These are phyloP conservation scores for Neoaliturus tenellus DNA, from an alignment of 2,888 invertebrate species.

Conservation along the genomic window DNA sequence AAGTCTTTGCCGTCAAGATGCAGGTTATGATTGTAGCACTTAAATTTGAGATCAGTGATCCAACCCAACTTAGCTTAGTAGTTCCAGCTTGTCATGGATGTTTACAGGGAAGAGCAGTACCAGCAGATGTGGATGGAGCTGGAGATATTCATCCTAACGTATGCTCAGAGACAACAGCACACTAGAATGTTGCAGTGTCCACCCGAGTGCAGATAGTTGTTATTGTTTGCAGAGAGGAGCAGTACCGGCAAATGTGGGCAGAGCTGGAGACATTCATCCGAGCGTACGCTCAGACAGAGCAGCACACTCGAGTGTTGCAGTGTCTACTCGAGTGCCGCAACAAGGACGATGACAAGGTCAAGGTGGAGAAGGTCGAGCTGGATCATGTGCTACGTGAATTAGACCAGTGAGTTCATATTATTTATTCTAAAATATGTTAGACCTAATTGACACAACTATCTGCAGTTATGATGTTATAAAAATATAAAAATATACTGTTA, in stretches of 20 bases:
- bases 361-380: conserved; percentile 76
- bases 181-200: conserved; percentile 86
- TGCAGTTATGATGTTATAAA: no score
- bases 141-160: conserved; percentile 87
- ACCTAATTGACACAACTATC: no score
- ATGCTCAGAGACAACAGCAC: conserved; percentile 87
- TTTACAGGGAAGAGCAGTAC: conserved; percentile 88
- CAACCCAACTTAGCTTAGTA: no score
- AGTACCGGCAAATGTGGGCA: conserved; percentile 92
- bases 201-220: conserved; percentile 79
- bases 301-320: conserved; percentile 86
- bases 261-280: conserved; percentile 91
- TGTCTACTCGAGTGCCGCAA: conserved; percentile 87
- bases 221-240: conserved; percentile 80
- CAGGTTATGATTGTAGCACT: no score
- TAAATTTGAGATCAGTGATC: no score
- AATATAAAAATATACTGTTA: no score
- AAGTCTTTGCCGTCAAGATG: no score
- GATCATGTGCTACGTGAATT: conserved; percentile 78
- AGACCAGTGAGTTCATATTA: conserved; percentile 76
- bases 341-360: conserved; percentile 75
- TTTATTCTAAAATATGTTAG: no score
- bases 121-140: conserved; percentile 93
- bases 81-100: no score
- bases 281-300: conserved; percentile 84